phyloP scores from a whole-genome alignment of 2,888 invertebrate species.

The Cenopis cana region DNA sequence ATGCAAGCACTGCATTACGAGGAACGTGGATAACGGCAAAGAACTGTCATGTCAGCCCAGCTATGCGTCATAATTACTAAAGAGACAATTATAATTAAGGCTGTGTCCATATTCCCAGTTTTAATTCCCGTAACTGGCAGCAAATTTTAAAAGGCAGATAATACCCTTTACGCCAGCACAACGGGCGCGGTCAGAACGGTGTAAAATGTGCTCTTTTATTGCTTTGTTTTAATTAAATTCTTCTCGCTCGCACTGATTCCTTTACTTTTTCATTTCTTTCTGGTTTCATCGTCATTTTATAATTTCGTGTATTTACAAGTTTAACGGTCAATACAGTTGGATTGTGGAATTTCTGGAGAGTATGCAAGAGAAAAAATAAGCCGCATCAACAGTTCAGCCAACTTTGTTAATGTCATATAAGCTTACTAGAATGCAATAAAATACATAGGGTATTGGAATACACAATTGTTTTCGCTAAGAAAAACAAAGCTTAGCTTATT shows the following conservation, averaged over 20 bases:
- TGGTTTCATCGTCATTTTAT: slow-evolving; percentile 38
- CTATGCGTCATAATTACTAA: slow-evolving; percentile 67
- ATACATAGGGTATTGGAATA: no score
- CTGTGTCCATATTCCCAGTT: slow-evolving; percentile 74
- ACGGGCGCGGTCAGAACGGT: slow-evolving; percentile 67
- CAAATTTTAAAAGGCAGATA: slow-evolving; percentile 78
- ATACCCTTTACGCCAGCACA: slow-evolving; percentile 72
- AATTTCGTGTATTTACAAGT: slow-evolving; percentile 10
- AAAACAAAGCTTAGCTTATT: no score
- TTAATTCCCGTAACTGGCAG: slow-evolving; percentile 73
- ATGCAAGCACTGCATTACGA: not conserved
- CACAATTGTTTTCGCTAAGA: no score
- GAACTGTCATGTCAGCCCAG: not conserved
- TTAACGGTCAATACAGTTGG: not conserved
- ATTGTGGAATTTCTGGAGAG: no score
- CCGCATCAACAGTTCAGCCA: no score
- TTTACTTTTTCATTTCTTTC: slow-evolving; percentile 63
- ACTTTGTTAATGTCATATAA: no score
- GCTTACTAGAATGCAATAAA: no score
- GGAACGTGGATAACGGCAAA: not conserved
- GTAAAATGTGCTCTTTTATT: slow-evolving; percentile 76
- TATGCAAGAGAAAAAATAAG: no score
- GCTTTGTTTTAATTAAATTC: slow-evolving; percentile 77
- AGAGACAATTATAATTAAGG: slow-evolving; percentile 73
- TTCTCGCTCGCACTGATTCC: slow-evolving; percentile 64